Evolutionary conservation across 2,888 invertebrate species (phyloP).

Genomic region (Leucozona laternaria): DNA sequence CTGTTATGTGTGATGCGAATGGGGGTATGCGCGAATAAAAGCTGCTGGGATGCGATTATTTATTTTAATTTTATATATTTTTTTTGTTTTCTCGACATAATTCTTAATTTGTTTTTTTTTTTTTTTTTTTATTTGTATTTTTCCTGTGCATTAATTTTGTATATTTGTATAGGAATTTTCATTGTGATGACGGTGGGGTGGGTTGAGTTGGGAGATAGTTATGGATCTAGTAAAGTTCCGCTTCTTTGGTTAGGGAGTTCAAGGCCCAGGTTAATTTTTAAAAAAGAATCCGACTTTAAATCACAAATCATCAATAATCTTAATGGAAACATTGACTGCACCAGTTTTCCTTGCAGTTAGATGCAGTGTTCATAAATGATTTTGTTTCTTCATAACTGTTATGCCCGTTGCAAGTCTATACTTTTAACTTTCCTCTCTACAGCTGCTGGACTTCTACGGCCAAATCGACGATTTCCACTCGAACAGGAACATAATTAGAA

Average conservation of each 20-base stretch:
- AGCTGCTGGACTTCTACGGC: too few species aligned
- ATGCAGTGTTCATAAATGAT: too few species aligned
- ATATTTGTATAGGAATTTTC: conserved; percentile 32
- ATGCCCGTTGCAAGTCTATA: too few species aligned
- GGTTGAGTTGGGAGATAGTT: not conserved
- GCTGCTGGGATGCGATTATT: conserved; percentile 39
- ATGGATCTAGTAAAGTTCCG: not conserved
- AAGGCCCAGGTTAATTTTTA: not conserved
- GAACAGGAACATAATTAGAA: too few species aligned
- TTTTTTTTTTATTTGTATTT: conserved; percentile 42
- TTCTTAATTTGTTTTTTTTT: conserved; percentile 20
- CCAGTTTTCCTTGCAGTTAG: too few species aligned
- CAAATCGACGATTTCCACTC: too few species aligned
- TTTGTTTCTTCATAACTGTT: too few species aligned
- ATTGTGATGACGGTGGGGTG: not conserved
- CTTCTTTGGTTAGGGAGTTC: not conserved
- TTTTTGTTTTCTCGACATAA: conserved; percentile 13
- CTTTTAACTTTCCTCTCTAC: too few species aligned
- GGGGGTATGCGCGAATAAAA: conserved; percentile 25
- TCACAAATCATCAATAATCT: too few species aligned
- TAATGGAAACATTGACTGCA: too few species aligned
- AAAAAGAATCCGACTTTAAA: too few species aligned
- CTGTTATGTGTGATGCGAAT: not conserved
- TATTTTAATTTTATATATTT: conserved; percentile 17
- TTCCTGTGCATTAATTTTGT: conserved; percentile 5